Evolutionary conservation across 1,140 invertebrate genomes (phyloP).

Genomic region (Danaus plexippus): DNA sequence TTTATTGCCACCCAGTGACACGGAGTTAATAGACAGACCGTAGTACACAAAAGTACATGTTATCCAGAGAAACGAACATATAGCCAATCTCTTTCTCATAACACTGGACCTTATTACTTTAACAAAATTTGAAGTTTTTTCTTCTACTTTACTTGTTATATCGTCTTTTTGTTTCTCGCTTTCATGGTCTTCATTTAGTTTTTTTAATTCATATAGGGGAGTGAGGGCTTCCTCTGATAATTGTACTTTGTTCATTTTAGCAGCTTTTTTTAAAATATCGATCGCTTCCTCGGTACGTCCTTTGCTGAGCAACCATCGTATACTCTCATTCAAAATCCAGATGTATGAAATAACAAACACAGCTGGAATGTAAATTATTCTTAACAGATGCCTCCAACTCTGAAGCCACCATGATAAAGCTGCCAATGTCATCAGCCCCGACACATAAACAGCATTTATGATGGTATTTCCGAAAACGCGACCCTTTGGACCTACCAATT

Average conservation of each 20-base stretch:
- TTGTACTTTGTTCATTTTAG: constrained; percentile 78
- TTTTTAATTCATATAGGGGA: constrained; percentile 39
- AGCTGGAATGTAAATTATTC: constrained; percentile 78
- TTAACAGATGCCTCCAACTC: constrained; percentile 80
- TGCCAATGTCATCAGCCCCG: constrained; percentile 80
- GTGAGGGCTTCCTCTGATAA: constrained; percentile 71
- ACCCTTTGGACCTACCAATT: constrained; percentile 81
- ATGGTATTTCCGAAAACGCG: constrained; percentile 82
- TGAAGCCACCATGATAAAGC: constrained; percentile 77
- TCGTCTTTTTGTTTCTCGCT: constrained; percentile 28
- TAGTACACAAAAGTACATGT: constrained; percentile 77
- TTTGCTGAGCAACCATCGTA: constrained; percentile 84
- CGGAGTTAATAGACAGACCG: constrained; percentile 78
- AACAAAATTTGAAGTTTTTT: constrained; percentile 31
- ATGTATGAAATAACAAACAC: constrained; percentile 76
- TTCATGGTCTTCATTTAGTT: constrained; percentile 12
- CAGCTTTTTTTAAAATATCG: constrained; percentile 74
- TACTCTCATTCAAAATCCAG: constrained; percentile 77
- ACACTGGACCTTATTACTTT: constrained; percentile 52
- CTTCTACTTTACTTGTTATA: constrained; percentile 12
- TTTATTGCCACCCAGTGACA: constrained; percentile 76
- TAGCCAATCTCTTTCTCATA: constrained; percentile 44
- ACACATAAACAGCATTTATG: constrained; percentile 79
- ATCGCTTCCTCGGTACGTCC: constrained; percentile 69
- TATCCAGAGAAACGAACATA: constrained; percentile 61